Conservation (phyloP, 2,797 vertebrate genomes). For the Distichodus sexfasciatus region DNA sequence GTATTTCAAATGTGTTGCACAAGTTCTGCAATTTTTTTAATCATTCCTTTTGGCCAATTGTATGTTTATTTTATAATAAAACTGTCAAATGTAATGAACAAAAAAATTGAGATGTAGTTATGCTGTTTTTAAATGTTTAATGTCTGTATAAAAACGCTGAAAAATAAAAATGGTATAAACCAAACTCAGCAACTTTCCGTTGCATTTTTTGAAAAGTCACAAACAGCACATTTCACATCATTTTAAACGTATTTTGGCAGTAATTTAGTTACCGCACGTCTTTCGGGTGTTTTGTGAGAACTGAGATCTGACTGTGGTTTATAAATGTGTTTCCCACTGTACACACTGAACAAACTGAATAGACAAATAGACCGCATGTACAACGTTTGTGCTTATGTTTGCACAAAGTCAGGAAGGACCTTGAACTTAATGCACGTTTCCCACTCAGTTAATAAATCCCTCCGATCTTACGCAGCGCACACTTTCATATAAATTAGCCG, state of each 20-base stretch:
- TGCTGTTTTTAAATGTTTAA: slow-evolving; percentile 93
- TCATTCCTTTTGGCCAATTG: slow-evolving; percentile 72
- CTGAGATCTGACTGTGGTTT: background rate
- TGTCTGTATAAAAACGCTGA: slow-evolving; percentile 86
- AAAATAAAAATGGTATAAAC: slow-evolving; percentile 87
- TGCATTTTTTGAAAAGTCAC: background rate
- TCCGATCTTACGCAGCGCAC: slow-evolving; percentile 22
- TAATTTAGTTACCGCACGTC: too few species aligned
- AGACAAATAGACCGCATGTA: slow-evolving; percentile 17
- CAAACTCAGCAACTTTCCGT: slow-evolving; percentile 19
- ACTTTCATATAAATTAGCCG: slow-evolving; percentile 44
- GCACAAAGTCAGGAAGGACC: slow-evolving; percentile 10
- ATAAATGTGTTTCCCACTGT: slow-evolving; percentile 6
- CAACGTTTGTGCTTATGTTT: slow-evolving; percentile 8
- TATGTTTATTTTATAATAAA: slow-evolving; percentile 83
- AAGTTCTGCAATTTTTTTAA: slow-evolving; percentile 74
- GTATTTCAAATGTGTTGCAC: slow-evolving; percentile 87
- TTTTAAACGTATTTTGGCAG: too few species aligned
- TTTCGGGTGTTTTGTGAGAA: too few species aligned
- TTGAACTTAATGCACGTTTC: slow-evolving; percentile 26
- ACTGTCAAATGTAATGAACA: slow-evolving; percentile 88
- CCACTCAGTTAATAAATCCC: slow-evolving; percentile 25
- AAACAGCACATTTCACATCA: too few species aligned
- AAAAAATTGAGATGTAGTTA: slow-evolving; percentile 87
- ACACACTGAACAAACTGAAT: slow-evolving; percentile 6